Evolutionary conservation across 2,797 vertebrate genomes (phyloP).

Genomic region (Neopelma chrysocephalum): DNA sequence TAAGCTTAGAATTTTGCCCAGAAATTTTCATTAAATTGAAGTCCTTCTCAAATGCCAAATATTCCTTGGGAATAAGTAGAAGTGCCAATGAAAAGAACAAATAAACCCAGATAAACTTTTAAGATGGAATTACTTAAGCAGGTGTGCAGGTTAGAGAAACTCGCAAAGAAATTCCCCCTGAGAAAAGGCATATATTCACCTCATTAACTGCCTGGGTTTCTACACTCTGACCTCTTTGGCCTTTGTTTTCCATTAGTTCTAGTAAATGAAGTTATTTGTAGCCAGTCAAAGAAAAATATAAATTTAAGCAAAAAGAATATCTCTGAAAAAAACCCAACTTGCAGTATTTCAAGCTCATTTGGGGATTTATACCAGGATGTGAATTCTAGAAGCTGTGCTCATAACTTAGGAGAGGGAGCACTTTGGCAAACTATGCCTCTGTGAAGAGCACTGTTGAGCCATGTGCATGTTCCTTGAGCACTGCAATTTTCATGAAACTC

Average conservation of each 20-base stretch:
- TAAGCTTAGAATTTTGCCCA: neutral
- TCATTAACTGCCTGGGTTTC: neutral
- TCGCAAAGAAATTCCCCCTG: neutral
- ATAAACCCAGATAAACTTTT: neutral
- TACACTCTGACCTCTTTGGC: neutral
- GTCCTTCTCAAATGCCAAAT: neutral
- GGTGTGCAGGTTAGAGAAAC: neutral
- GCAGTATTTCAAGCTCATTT: neutral
- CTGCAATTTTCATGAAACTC: neutral
- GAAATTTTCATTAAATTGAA: neutral
- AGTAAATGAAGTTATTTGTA: neutral
- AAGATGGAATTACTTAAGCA: neutral
- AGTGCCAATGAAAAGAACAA: neutral
- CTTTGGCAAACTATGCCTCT: neutral
- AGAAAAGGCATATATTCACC: neutral
- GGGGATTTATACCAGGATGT: neutral
- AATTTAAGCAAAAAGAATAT: neutral
- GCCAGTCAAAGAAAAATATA: neutral
- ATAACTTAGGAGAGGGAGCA: neutral
- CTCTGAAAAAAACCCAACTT: neutral
- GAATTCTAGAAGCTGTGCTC: neutral
- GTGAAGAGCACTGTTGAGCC: neutral
- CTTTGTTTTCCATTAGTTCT: neutral
- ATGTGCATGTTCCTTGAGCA: rapidly evolving
- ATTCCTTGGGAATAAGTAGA: neutral